Conservation (phyloP, 2,888 invertebrate genomes). For the Yponomeuta evonymella region DNA sequence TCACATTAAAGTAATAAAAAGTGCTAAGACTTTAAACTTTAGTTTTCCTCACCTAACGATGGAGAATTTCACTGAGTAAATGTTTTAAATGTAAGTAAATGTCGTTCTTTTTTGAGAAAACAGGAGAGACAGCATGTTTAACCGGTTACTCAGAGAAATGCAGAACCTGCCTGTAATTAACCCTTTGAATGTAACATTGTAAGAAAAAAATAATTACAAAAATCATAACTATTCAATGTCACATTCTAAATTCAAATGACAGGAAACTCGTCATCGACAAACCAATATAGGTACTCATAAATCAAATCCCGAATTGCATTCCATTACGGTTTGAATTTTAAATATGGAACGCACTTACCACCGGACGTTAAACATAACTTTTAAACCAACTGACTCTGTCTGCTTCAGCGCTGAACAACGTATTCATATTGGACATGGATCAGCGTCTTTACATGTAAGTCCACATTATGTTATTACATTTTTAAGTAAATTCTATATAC, state of each 20-base stretch:
- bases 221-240: neutral
- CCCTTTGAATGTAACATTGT: too few relatives aligned
- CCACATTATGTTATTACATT: too few relatives aligned
- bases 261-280: constrained; percentile 33
- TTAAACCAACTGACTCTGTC: neutral
- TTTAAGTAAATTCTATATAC: too few relatives aligned
- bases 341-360: constrained; percentile 58
- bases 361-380: constrained; percentile 55
- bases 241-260: constrained; percentile 25
- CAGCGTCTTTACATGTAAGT: neutral
- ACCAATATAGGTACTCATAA: constrained; percentile 25
- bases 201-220: neutral
- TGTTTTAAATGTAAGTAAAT: too few relatives aligned
- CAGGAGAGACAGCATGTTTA: too few relatives aligned
- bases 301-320: constrained; percentile 28
- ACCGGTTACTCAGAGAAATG: too few relatives aligned
- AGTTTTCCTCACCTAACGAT: too few relatives aligned
- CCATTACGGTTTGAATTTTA: constrained; percentile 42
- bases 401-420: neutral
- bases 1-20: too few relatives aligned
- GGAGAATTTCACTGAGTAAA: too few relatives aligned
- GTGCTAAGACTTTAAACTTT: too few relatives aligned
- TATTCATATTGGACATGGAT: neutral
- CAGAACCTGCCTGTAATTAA: too few relatives aligned
- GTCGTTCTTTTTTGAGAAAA: too few relatives aligned